Evolutionary conservation across 23 tunicate species (phyloP).

Genomic region (Styela plicata): DNA sequence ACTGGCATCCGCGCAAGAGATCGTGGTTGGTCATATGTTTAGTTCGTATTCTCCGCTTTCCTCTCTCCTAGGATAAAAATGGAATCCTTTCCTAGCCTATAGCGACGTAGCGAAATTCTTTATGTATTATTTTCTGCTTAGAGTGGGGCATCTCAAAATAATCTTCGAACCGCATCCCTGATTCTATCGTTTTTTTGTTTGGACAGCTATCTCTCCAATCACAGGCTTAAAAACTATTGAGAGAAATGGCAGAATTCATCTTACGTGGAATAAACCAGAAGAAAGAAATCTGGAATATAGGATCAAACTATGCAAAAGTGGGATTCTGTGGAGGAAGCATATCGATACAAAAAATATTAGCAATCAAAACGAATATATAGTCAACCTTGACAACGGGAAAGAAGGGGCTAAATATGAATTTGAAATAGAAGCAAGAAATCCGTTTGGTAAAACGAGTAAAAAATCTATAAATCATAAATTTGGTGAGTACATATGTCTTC

Average conservation of each 20-base stretch:
- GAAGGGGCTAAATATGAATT: neutral
- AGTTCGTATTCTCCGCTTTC: no score
- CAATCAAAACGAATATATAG: neutral
- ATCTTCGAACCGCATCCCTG: no score
- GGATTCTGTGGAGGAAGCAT: neutral
- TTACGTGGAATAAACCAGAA: neutral
- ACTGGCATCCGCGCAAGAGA: no score
- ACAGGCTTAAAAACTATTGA: neutral
- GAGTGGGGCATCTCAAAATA: no score
- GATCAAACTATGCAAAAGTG: neutral
- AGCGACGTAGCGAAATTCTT: no score
- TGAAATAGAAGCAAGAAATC: neutral
- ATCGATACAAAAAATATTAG: neutral
- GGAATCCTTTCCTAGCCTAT: no score
- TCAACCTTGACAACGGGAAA: neutral
- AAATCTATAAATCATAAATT: no score
- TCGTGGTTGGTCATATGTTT: no score
- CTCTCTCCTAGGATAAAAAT: no score
- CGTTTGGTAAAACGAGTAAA: no score
- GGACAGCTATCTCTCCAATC: neutral
- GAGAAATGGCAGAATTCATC: neutral
- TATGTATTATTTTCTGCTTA: no score
- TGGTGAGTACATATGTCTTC: no score
- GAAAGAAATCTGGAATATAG: neutral
- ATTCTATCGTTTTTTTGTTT: neutral